Evolutionary conservation across 2,797 vertebrate species (phyloP).

Genomic region (Novumbra hubbsi): DNA sequence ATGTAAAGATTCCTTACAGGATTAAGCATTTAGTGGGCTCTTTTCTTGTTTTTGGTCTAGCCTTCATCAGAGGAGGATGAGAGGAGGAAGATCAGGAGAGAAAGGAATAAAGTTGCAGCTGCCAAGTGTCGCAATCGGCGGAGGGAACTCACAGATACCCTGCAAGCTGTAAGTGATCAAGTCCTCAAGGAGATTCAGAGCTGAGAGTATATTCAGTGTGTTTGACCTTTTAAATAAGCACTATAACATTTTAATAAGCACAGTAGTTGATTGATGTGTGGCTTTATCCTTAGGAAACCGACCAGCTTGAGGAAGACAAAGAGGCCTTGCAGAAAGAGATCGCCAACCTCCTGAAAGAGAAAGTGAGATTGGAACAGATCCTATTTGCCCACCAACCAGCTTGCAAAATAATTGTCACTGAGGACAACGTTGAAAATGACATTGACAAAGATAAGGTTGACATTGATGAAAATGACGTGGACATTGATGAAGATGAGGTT

Average conservation of each 20-base stretch:
- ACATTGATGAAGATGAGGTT: conserved; percentile 37
- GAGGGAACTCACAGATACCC: conserved; percentile 86
- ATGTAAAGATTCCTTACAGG: conserved; percentile 29
- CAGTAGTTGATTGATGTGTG: neutral
- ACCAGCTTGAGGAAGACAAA: conserved; percentile 90
- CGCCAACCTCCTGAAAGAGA: conserved; percentile 89
- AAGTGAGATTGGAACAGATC: conserved; percentile 90
- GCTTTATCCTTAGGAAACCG: conserved; percentile 81
- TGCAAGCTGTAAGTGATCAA: conserved; percentile 83
- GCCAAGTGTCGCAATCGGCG: conserved; percentile 93
- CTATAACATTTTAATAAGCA: neutral
- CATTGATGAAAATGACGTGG: conserved; percentile 27
- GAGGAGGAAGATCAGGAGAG: conserved; percentile 86
- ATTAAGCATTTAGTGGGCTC: conserved; percentile 30
- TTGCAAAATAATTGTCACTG: conserved; percentile 75
- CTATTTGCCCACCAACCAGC: conserved; percentile 83
- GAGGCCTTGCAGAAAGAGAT: conserved; percentile 87
- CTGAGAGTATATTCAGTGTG: neutral
- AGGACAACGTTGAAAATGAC: conserved; percentile 60
- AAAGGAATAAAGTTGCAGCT: conserved; percentile 95
- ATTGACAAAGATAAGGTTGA: conserved; percentile 25
- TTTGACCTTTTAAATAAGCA: neutral
- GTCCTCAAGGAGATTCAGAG: neutral
- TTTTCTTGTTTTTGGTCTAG: conserved; percentile 66
- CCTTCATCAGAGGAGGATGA: conserved; percentile 91